phyloP scores from a whole-genome alignment of 2,888 invertebrate genomes.

The Cheilosia variabilis region DNA sequence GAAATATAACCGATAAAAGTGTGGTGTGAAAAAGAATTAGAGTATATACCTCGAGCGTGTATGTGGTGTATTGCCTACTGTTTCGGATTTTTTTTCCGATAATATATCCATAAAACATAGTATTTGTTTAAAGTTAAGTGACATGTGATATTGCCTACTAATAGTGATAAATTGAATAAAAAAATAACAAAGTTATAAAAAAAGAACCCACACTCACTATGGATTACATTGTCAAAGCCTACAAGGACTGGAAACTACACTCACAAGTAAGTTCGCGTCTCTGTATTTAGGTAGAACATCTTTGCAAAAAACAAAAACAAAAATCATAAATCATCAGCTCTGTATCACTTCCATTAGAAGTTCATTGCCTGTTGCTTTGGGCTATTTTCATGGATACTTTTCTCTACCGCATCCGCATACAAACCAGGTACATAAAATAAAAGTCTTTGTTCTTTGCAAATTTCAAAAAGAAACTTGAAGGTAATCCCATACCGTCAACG shows the following conservation, averaged over 20 bases:
- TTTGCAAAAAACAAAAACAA: conserved; percentile 25
- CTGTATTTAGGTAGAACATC: background rate
- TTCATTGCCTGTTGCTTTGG: conserved; percentile 56
- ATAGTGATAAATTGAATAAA: conserved; percentile 11
- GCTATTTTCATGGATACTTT: conserved; percentile 15
- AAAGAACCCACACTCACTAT: conserved; percentile 77
- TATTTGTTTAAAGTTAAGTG: conserved; percentile 30
- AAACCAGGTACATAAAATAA: background rate
- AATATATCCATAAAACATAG: conserved; percentile 9
- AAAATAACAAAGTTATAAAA: conserved; percentile 58
- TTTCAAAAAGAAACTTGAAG: background rate
- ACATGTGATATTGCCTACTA: conserved; percentile 30
- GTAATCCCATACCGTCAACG: background rate
- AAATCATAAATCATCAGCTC: too few relatives aligned
- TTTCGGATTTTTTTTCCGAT: conserved; percentile 35
- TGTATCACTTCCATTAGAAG: conserved; percentile 36
- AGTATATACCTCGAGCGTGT: conserved; percentile 29
- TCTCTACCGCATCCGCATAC: conserved; percentile 3
- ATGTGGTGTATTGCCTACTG: conserved; percentile 40
- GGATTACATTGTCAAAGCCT: conserved; percentile 83
- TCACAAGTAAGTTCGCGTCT: conserved; percentile 80
- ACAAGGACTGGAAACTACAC: conserved; percentile 83
- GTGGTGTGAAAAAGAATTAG: conserved; percentile 46
- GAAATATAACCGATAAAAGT: conserved; percentile 46
- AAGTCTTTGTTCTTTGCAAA: conserved; percentile 16